These are phyloP conservation scores for Siphamia tubifer DNA, from an alignment of 2,113 vertebrate species.

Conservation along the genomic window DNA sequence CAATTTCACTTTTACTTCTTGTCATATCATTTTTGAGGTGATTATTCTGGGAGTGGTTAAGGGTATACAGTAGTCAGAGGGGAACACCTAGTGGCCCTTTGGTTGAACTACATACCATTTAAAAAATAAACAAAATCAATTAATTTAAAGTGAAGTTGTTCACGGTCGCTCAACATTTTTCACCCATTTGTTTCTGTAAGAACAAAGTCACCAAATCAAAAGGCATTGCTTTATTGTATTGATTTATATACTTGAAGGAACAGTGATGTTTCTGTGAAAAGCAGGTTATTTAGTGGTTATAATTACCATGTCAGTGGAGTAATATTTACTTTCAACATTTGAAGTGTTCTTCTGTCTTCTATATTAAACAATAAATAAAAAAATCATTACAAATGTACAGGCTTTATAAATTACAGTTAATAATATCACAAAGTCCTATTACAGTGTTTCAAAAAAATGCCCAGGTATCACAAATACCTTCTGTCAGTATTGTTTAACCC, in stretches of 20 bases:
- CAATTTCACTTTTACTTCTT: too few species aligned
- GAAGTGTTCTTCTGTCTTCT: conserved; percentile 27
- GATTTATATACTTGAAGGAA: conserved; percentile 46
- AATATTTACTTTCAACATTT: conserved; percentile 24
- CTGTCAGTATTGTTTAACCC: conserved; percentile 21
- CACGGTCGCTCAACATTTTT: not conserved
- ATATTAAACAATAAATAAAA: conserved; percentile 59
- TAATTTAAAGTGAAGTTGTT: not conserved
- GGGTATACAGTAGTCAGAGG: too few species aligned
- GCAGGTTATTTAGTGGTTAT: conserved; percentile 57
- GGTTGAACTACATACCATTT: not conserved
- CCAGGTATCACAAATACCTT: conserved; percentile 60
- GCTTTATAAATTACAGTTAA: conserved; percentile 63
- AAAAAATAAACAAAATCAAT: too few species aligned
- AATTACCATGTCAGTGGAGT: conserved; percentile 36
- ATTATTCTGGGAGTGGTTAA: too few species aligned
- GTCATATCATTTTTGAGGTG: too few species aligned
- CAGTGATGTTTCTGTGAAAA: conserved; percentile 58
- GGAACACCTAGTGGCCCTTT: conserved; percentile 13
- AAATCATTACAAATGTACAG: conserved; percentile 65
- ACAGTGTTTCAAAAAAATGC: conserved; percentile 67
- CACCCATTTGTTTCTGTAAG: not conserved
- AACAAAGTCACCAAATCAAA: conserved; percentile 31
- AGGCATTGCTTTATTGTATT: conserved; percentile 62
- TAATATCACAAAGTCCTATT: conserved; percentile 63